These are phyloP conservation scores for Leptarthrus brevirostris DNA, from an alignment of 2,888 invertebrate genomes.

Conservation along the genomic window DNA sequence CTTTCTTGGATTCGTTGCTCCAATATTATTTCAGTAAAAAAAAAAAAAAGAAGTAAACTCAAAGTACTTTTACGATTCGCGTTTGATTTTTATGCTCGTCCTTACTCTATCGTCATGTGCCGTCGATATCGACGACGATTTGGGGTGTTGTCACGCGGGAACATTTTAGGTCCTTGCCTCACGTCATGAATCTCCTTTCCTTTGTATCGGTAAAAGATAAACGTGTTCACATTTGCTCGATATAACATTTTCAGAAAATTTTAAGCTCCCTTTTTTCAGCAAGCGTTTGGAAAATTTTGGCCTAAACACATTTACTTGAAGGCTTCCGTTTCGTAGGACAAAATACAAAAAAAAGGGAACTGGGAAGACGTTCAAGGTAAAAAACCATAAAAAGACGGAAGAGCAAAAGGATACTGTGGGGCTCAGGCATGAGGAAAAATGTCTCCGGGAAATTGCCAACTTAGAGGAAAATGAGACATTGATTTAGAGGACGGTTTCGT, in stretches of 20 bases:
- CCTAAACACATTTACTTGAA: conserved; percentile 1
- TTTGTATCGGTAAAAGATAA: conserved; percentile 20
- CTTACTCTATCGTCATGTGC: background rate
- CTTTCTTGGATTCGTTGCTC: conserved; percentile 29
- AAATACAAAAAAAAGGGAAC: background rate
- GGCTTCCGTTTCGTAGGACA: background rate
- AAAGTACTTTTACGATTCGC: conserved; percentile 37
- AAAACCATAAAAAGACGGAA: conserved; percentile 14
- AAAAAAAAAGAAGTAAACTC: conserved; percentile 17
- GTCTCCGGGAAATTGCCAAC: conserved; percentile 50
- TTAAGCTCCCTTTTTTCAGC: conserved; percentile 7
- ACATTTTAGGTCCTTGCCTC: background rate
- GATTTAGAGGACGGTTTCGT: conserved; percentile 58
- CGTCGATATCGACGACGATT: conserved; percentile 6
- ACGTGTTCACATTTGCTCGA: conserved; percentile 25
- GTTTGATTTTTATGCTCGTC: conserved; percentile 37
- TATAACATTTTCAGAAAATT: conserved; percentile 33
- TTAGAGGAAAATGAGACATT: conserved; percentile 56
- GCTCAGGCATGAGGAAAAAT: conserved; percentile 13
- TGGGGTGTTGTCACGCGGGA: conserved; percentile 19
- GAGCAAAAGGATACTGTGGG: conserved; percentile 6
- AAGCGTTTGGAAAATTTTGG: conserved; percentile 15
- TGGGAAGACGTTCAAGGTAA: conserved; percentile 2
- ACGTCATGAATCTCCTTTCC: background rate
- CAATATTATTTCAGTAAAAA: conserved; percentile 33